Percentiles rank a stretch among this genome's conserved stretches.
These are phyloP conservation scores for Tragelaphus buxtoni DNA, from an alignment of 2,113 vertebrate species.

Conservation along the genomic window DNA sequence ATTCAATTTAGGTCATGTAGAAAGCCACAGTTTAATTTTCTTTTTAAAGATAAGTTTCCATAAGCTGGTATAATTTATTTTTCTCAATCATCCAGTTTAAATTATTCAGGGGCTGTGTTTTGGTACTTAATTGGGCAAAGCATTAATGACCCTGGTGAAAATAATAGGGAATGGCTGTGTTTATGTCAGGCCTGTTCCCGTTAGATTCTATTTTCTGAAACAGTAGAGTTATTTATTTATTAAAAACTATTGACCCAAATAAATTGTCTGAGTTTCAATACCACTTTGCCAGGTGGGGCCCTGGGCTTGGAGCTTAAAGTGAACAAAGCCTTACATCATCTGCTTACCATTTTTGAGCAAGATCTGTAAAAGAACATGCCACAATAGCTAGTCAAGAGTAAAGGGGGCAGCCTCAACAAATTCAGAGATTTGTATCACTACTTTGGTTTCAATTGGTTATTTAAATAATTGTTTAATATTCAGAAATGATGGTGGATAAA, in stretches of 20 bases:
- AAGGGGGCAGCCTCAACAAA: background rate
- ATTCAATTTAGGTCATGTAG: background rate
- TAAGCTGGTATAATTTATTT: slow-evolving; percentile 51
- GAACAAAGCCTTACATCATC: background rate
- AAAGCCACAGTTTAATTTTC: slow-evolving; percentile 34
- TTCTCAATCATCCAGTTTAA: slow-evolving; percentile 71
- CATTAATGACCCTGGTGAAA: slow-evolving; percentile 55
- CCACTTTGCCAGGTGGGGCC: slow-evolving; percentile 9
- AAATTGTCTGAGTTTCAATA: slow-evolving; percentile 52
- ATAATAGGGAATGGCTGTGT: slow-evolving; percentile 39
- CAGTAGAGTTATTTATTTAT: slow-evolving; percentile 48
- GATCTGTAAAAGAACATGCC: background rate
- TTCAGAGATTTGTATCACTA: background rate
- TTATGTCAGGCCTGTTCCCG: slow-evolving; percentile 47
- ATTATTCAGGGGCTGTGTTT: slow-evolving; percentile 73
- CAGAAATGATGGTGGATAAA: background rate
- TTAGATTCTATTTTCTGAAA: slow-evolving; percentile 49
- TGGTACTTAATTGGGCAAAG: slow-evolving; percentile 71
- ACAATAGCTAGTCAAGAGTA: background rate
- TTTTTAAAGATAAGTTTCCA: slow-evolving; percentile 57
- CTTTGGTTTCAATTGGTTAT: background rate
- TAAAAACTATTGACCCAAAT: slow-evolving; percentile 61
- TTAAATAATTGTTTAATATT: background rate
- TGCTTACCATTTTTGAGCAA: background rate
- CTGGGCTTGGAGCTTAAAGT: background rate